A percentile compares a stretch with the other conserved stretches of the same genome.
Conservation (phyloP, 2,113 vertebrate species). For the Leiothrix lutea region DNA sequence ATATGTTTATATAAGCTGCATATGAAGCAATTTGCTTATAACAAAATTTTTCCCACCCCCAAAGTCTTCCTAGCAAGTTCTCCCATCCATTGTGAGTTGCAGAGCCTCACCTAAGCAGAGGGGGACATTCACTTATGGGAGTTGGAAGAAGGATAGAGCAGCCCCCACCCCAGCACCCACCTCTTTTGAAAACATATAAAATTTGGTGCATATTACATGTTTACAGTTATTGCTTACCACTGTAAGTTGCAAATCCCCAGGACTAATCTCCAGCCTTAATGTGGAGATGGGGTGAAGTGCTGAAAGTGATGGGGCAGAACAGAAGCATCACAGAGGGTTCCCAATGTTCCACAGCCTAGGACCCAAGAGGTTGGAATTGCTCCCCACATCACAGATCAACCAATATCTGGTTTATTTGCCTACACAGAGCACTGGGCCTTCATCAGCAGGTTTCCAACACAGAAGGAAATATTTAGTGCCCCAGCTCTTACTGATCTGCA, state of each 20-base stretch:
- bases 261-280: not conserved
- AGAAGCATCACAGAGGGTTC: not conserved
- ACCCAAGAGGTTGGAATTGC: not conserved
- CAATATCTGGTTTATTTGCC: not conserved
- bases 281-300: not conserved
- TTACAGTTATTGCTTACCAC: not conserved
- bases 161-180: not conserved
- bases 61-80: not conserved
- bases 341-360: not conserved
- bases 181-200: not conserved
- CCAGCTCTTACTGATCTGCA: not conserved
- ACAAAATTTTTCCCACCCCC: not conserved
- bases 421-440: not conserved
- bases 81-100: not conserved
- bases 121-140: not conserved
- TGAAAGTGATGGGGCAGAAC: not conserved
- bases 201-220: not conserved
- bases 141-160: not conserved
- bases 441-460: fast-evolving
- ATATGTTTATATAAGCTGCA: not conserved
- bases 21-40: not conserved
- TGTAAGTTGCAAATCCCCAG: not conserved
- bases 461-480: not conserved
- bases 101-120: not conserved
- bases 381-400: not conserved